These are phyloP conservation scores for Otolemur garnettii DNA, from an alignment of 2,113 vertebrate species.

Conservation along the genomic window DNA sequence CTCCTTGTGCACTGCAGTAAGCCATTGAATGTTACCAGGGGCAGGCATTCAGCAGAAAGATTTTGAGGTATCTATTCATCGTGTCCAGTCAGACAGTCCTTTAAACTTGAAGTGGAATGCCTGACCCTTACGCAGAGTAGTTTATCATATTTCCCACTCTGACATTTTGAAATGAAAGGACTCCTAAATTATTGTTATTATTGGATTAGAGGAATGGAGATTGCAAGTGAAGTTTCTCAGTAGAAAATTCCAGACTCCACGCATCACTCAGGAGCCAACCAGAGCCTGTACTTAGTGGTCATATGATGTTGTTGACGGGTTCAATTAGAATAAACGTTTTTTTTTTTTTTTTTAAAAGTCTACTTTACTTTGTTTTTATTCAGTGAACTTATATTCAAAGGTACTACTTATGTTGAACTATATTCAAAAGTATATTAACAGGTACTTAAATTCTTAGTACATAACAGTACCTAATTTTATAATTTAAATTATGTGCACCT, in stretches of 20 bases:
- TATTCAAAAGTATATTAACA: not conserved
- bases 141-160: not conserved
- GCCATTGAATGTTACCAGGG: slow-evolving; percentile 33
- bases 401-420: not conserved
- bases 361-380: not conserved
- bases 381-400: not conserved
- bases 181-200: not conserved
- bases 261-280: not conserved
- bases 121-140: not conserved
- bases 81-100: not conserved
- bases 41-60: slow-evolving; percentile 33
- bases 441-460: not conserved
- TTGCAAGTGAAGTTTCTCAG: not conserved
- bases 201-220: not conserved
- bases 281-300: not conserved
- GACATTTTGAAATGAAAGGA: not conserved
- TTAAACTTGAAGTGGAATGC: not conserved
- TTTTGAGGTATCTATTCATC: slow-evolving; percentile 31
- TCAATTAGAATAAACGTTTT: not conserved
- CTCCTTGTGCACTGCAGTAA: not conserved
- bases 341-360: not conserved
- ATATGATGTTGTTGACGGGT: not conserved
- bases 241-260: not conserved
- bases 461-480: not conserved
- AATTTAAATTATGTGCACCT: not conserved